Evolutionary conservation across 2,113 vertebrate genomes (phyloP).

Genomic region (Origma solitaria): DNA sequence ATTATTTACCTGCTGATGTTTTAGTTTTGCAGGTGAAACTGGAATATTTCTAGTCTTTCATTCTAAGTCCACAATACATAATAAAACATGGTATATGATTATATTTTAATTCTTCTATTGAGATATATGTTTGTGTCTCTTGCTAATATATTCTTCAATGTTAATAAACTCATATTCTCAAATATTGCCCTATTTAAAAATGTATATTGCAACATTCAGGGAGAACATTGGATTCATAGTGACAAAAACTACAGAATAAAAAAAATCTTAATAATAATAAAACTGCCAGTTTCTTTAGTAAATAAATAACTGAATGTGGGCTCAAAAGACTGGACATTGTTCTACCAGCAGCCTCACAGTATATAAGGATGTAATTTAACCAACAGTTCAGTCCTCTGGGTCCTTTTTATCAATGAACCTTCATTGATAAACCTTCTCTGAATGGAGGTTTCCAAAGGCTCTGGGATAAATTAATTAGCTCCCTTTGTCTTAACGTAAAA

Average conservation of each 20-base stretch:
- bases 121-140: background rate
- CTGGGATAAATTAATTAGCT: background rate
- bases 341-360: background rate
- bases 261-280: background rate
- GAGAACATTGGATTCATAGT: background rate
- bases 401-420: background rate
- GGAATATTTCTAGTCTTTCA: background rate
- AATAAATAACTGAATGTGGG: background rate
- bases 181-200: background rate
- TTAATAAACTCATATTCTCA: background rate
- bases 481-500: background rate
- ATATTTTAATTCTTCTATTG: background rate
- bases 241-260: background rate
- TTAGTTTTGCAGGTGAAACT: background rate
- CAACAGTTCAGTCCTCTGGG: background rate
- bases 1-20: background rate
- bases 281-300: background rate
- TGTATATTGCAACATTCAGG: background rate
- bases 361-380: background rate
- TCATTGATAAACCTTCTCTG: background rate
- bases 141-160: background rate
- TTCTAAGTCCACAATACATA: background rate
- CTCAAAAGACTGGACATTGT: background rate
- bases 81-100: background rate
- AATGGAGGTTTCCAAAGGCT: background rate